These are phyloP conservation scores for Aleadryas rufinucha DNA, from an alignment of 2,113 vertebrate species.

Conservation along the genomic window DNA sequence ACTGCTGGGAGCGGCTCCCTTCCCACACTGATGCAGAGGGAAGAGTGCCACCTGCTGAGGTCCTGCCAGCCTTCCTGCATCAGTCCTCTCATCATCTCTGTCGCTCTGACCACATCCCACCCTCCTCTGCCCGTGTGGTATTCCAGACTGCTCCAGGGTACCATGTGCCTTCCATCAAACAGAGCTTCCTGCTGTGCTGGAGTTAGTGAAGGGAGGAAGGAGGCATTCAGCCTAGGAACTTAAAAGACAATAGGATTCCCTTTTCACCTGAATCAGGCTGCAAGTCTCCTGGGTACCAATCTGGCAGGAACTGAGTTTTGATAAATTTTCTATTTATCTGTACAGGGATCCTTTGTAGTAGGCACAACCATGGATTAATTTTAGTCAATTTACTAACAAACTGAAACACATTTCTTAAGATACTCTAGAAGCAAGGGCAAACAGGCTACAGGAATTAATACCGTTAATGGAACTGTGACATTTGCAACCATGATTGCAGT, in stretches of 20 bases:
- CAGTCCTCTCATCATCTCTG: neutral
- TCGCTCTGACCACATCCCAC: neutral
- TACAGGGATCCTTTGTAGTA: neutral
- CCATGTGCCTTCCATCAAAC: neutral
- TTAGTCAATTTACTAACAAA: neutral
- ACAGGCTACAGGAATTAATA: neutral
- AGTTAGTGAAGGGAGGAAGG: neutral
- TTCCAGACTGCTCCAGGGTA: neutral
- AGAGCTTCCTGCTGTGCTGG: neutral
- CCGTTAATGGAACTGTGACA: neutral
- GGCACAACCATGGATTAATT: neutral
- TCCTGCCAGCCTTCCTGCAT: neutral
- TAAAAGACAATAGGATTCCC: neutral
- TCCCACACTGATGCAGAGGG: neutral
- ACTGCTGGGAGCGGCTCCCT: neutral
- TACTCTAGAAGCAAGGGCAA: neutral
- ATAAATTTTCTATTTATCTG: neutral
- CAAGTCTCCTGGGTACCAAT: neutral
- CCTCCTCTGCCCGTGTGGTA: neutral
- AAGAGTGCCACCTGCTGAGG: conserved; percentile 45
- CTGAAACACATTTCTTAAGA: neutral
- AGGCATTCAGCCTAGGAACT: neutral
- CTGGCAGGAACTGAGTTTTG: neutral
- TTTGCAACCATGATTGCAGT: neutral
- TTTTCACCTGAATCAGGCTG: neutral